phyloP scores from a whole-genome alignment of 2,888 invertebrate genomes.

The Limnephilus lunatus region DNA sequence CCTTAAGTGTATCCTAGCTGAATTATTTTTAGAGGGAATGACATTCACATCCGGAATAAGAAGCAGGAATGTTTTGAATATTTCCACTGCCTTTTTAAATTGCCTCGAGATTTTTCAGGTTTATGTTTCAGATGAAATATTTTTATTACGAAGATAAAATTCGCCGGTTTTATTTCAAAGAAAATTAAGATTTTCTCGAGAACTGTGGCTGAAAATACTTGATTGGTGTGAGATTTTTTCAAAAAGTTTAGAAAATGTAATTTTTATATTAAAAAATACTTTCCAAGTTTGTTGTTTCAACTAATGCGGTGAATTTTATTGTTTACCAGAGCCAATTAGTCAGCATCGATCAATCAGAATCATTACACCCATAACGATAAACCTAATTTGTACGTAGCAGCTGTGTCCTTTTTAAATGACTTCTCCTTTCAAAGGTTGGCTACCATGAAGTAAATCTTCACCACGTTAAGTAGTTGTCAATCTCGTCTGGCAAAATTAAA shows the following conservation, averaged over 20 bases:
- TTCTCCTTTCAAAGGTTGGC: too few species aligned
- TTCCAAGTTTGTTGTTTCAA: background rate
- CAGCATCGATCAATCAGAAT: background rate
- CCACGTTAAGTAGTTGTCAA: background rate
- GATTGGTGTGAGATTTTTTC: background rate
- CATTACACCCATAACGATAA: background rate
- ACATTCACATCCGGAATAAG: background rate
- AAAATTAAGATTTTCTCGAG: background rate
- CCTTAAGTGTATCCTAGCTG: slow-evolving; percentile 2
- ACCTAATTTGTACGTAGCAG: background rate
- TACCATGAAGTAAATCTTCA: background rate
- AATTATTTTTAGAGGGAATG: slow-evolving; percentile 2
- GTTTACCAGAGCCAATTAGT: background rate
- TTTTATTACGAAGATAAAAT: background rate
- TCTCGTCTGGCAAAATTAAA: background rate
- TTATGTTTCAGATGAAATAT: background rate
- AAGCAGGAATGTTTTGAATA: background rate
- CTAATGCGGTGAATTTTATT: background rate
- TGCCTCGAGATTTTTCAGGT: background rate
- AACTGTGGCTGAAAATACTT: background rate
- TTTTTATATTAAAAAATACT: background rate
- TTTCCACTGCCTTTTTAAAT: background rate
- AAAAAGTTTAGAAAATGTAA: too few species aligned
- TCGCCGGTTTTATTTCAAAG: background rate
- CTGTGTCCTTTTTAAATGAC: background rate